Evolutionary conservation across 2,888 invertebrate genomes (phyloP), one percentile per base, ranked within the genome.

Genomic region (Chrysolina americana): DNA sequence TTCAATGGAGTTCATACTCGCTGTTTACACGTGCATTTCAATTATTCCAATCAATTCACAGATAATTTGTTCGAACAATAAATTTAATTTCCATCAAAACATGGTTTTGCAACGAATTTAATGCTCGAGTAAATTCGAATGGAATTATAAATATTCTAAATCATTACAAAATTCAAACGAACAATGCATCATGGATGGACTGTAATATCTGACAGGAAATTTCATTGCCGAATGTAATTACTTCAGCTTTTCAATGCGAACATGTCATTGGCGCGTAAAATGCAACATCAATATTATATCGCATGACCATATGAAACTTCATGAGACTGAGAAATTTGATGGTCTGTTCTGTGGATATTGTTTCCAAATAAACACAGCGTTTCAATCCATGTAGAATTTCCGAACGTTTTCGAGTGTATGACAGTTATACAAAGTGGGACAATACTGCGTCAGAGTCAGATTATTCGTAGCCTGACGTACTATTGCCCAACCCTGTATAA

Each of bases 131-230:
- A 65, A 62, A 73, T 69, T 65, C 62, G 62, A 70, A 74, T 65
- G 62, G 66, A 21, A 70, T 69, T 62, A 69, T 74, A 70, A 74
- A 70, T 74, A 70, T 65, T 74, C 64, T 50, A 74, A 74, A 70
- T 70, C 70, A 65, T 70, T 74, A 66, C 70, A 70, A 65, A 70
- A 66, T 74, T 70, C 74, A 48, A 64, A 70, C 36, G 28, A 47
- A 65, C 65, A 65, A 47, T 28, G 41, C 41, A 65, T 65, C 41
- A 65, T 65, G 19, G 48, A 65, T 47, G 47, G 48, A 65, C 65
- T 44, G 28, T 48, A 28, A 48, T 23, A 23, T 65, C 10, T 65
- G 65, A 65, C 65, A 65, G 65, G 65, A 41, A 65, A 65, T 65
- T 47, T 65, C 36, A 48, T 65, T 36, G 65, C 47, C 5, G 47